These are phyloP conservation scores for Syngnathus acus DNA, from an alignment of 2,797 vertebrate genomes.

Conservation along the genomic window DNA sequence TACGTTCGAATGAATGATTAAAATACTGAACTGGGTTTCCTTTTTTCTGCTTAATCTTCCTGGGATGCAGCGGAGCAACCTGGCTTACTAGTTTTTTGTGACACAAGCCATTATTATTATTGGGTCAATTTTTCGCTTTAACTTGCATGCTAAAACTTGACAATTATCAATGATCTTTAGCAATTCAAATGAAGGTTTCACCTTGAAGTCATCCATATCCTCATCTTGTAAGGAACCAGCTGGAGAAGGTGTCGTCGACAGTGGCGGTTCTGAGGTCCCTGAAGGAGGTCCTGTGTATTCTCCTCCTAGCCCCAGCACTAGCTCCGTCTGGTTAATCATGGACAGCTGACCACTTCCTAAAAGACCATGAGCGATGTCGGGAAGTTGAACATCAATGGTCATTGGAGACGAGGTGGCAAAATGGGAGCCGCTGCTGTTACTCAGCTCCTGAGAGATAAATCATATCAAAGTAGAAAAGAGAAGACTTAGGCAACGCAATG, in stretches of 20 bases:
- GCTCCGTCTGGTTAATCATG: constrained; percentile 85
- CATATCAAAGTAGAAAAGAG: background rate
- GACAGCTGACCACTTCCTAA: constrained; percentile 76
- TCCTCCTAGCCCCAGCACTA: constrained; percentile 78
- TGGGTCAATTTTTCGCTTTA: too few species aligned
- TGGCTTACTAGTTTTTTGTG: too few species aligned
- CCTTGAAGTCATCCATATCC: constrained; percentile 85
- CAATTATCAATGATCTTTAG: too few species aligned
- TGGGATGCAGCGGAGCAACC: too few species aligned
- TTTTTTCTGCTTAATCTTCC: too few species aligned
- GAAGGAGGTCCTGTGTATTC: constrained; percentile 68
- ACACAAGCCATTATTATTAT: too few species aligned
- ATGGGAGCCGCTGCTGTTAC: constrained; percentile 78
- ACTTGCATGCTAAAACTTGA: too few species aligned
- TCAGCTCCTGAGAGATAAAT: constrained; percentile 71
- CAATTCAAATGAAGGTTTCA: constrained; percentile 33
- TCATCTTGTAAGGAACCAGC: constrained; percentile 81
- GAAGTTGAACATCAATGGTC: constrained; percentile 86
- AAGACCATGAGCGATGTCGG: constrained; percentile 78
- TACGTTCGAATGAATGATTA: too few species aligned
- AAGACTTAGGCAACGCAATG: background rate
- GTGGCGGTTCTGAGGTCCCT: constrained; percentile 72
- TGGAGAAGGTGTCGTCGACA: constrained; percentile 80
- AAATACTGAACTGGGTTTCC: too few species aligned
- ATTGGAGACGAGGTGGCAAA: constrained; percentile 84